phyloP scores from a whole-genome alignment of 2,113 vertebrate species.

The Leptosomus discolor region DNA sequence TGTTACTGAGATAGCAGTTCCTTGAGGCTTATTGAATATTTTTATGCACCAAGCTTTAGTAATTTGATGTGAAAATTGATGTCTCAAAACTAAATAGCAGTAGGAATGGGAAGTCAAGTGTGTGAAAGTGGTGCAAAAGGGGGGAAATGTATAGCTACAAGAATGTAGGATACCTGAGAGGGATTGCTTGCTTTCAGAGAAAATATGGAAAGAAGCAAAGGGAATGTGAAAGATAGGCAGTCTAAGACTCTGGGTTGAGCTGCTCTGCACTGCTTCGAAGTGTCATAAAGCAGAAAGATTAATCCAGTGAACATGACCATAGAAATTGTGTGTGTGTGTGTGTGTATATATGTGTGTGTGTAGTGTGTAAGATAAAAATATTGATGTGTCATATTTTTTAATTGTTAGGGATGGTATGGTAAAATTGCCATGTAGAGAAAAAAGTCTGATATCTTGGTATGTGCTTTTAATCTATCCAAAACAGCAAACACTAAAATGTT shows the following conservation, averaged over 20 bases:
- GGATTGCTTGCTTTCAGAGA: neutral
- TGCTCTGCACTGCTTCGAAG: neutral
- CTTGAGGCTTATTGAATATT: neutral
- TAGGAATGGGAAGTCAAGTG: neutral
- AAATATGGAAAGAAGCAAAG: neutral
- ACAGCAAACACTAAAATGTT: neutral
- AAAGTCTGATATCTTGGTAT: neutral
- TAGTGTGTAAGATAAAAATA: neutral
- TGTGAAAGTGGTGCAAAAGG: neutral
- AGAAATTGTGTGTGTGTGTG: neutral
- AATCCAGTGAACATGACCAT: neutral
- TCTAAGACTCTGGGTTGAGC: neutral
- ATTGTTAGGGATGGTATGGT: neutral
- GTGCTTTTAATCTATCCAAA: neutral
- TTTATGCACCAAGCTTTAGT: neutral
- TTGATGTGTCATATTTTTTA: neutral
- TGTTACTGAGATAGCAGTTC: neutral
- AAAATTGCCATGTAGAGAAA: neutral
- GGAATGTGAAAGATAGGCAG: neutral
- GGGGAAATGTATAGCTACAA: neutral
- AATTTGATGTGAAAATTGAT: conserved; percentile 32
- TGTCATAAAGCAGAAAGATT: neutral
- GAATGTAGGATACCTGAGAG: neutral
- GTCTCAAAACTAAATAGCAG: conserved; percentile 1
- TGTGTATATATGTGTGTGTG: neutral